Evolutionary conservation across 1,140 invertebrate genomes (phyloP).

Genomic region (Triops longicaudatus): DNA sequence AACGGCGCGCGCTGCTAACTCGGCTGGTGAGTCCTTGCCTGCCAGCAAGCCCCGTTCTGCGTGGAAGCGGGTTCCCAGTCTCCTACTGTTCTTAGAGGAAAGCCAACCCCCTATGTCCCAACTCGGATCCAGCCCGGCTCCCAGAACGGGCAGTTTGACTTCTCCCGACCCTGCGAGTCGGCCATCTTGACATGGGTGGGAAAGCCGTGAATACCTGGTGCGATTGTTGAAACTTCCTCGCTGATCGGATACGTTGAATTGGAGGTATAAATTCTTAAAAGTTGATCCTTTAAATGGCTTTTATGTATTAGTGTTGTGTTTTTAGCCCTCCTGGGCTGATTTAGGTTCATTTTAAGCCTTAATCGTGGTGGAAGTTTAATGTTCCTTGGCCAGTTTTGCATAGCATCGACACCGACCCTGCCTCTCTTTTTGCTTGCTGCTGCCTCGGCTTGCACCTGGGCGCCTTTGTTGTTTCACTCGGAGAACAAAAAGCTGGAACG

Average conservation of each 20-base stretch:
- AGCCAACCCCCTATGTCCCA: not conserved
- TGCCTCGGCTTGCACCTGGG: not conserved
- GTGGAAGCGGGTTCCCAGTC: not conserved
- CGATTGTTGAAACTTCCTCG: not conserved
- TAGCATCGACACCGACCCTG: conserved; percentile 4
- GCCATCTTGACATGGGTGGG: conserved; percentile 13
- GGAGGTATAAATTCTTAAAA: not conserved
- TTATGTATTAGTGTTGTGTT: not conserved
- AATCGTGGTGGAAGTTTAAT: not conserved
- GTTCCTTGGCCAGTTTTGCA: not conserved
- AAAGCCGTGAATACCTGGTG: conserved; percentile 11
- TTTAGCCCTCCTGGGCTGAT: not conserved
- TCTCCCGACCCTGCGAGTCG: conserved; percentile 9
- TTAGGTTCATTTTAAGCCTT: not conserved
- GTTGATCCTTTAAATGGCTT: not conserved
- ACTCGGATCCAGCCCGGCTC: not conserved
- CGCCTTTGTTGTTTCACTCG: not conserved
- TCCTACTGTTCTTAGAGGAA: not conserved
- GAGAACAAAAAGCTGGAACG: not conserved
- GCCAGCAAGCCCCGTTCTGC: no score
- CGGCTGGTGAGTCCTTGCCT: not conserved
- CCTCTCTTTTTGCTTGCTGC: not conserved
- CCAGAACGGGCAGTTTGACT: not conserved
- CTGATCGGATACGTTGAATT: not conserved
- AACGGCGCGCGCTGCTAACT: not conserved